Conservation (phyloP, 2,113 vertebrate genomes). For the Ptychochromis oligacanthus region DNA sequence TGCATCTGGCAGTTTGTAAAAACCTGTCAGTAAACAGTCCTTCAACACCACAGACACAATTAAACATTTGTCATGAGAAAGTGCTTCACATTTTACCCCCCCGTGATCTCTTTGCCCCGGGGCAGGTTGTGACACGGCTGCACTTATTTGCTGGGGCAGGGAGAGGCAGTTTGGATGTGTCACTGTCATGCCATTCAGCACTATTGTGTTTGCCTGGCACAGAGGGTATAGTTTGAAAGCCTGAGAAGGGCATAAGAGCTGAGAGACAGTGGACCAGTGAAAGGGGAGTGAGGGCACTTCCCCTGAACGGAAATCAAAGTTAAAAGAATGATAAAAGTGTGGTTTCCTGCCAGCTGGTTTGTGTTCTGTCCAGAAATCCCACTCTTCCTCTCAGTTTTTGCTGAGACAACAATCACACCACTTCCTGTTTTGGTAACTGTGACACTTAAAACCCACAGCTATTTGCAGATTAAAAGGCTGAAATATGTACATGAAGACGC, state of each 20-base stretch:
- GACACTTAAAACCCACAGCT: conserved; percentile 54
- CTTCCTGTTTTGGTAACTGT: conserved; percentile 78
- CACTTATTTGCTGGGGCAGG: conserved; percentile 27
- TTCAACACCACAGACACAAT: conserved; percentile 49
- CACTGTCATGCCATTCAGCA: conserved; percentile 15
- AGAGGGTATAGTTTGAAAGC: conserved; percentile 24
- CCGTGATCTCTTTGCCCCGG: conserved; percentile 18
- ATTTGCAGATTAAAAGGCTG: background rate
- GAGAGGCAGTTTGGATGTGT: conserved; percentile 36
- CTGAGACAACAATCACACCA: conserved; percentile 79
- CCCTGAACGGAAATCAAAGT: conserved; percentile 79
- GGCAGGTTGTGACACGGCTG: conserved; percentile 41
- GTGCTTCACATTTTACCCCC: conserved; percentile 50
- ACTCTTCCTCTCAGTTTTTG: conserved; percentile 80
- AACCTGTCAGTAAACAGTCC: conserved; percentile 53
- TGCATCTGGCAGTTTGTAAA: conserved; percentile 36
- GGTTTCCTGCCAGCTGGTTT: conserved; percentile 86
- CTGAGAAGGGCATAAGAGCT: conserved; percentile 31
- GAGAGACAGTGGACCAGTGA: conserved; percentile 53
- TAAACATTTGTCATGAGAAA: conserved; percentile 59
- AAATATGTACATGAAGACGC: background rate
- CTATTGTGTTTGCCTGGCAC: conserved; percentile 11
- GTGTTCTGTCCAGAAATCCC: conserved; percentile 80
- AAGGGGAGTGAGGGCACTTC: conserved; percentile 67
- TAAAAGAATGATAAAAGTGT: conserved; percentile 77